A percentile compares a stretch with the other conserved stretches of the same genome.
phyloP scores from a whole-genome alignment of 2,113 vertebrate species.

The Elanus axillaris region DNA sequence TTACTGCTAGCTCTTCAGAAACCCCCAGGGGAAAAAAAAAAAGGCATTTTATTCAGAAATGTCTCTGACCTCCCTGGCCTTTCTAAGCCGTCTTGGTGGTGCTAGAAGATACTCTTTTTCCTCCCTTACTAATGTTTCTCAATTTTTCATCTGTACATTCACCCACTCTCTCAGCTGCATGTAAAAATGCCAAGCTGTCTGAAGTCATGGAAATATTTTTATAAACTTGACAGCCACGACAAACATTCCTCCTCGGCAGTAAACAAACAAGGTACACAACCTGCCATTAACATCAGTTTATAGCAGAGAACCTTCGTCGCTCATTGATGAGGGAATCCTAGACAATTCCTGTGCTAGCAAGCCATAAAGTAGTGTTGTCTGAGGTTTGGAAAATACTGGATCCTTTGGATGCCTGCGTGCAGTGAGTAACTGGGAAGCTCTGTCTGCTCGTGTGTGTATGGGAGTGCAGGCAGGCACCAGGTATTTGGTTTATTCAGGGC shows the following conservation, averaged over 20 bases:
- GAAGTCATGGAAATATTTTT: constrained; percentile 58
- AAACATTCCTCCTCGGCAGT: constrained; percentile 60
- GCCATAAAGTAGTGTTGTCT: not conserved
- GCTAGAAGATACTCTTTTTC: not conserved
- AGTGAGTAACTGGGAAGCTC: constrained; percentile 7
- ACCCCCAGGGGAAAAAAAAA: not conserved
- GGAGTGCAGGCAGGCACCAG: not conserved
- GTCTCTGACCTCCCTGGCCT: constrained; percentile 25
- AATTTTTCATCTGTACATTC: constrained; percentile 55
- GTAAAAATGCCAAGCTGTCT: constrained; percentile 64
- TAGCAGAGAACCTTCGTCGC: constrained; percentile 34
- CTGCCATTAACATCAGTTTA: constrained; percentile 42
- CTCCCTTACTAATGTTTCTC: constrained; percentile 35
- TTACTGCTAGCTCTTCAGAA: constrained; percentile 42
- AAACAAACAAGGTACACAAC: constrained; percentile 58
- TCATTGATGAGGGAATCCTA: constrained; percentile 18
- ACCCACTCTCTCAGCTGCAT: constrained; percentile 55
- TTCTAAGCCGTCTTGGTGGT: not conserved
- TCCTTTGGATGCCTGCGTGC: not conserved
- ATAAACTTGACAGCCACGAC: constrained; percentile 60
- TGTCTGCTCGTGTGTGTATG: not conserved
- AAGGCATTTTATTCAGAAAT: constrained; percentile 35
- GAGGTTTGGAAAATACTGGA: not conserved
- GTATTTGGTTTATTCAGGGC: not conserved
- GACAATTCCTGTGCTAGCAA: not conserved